Conservation (phyloP, 2,113 vertebrate genomes). For the Elephas maximus region DNA sequence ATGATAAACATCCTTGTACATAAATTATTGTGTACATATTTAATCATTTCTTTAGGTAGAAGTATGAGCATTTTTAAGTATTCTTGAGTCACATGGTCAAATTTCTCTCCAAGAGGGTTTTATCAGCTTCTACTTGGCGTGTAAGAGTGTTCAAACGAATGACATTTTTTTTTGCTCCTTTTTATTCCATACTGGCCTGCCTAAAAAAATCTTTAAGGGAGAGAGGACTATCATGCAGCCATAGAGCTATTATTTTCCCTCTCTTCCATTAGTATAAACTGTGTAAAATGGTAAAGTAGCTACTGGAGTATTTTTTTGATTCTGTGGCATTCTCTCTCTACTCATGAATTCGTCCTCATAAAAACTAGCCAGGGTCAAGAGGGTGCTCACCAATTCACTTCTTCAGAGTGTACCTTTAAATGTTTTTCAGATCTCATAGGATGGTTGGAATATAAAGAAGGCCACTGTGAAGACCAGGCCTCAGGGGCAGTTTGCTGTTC, state of each 20-base stretch:
- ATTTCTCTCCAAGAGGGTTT: not conserved
- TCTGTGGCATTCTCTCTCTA: conserved; percentile 1
- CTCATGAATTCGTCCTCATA: conserved; percentile 4
- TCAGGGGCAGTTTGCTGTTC: conserved; percentile 87
- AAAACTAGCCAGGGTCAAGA: conserved; percentile 33
- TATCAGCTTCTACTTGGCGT: not conserved
- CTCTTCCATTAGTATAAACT: not conserved
- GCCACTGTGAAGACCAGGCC: conserved; percentile 89
- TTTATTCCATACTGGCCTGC: not conserved
- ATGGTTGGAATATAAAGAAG: conserved; percentile 92
- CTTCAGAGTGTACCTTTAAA: conserved; percentile 78
- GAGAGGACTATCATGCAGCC: not conserved
- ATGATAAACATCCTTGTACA: not conserved
- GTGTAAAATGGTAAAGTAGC: not conserved
- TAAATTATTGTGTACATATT: not conserved
- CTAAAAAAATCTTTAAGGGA: not conserved
- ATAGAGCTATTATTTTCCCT: not conserved
- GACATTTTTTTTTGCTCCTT: not conserved
- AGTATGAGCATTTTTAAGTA: not conserved
- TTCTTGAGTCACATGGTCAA: not conserved
- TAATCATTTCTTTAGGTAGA: not conserved
- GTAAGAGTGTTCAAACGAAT: not conserved
- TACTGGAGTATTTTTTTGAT: not conserved
- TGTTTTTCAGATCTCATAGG: conserved; percentile 92
- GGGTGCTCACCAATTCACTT: not conserved